Conservation (phyloP, 2,888 invertebrate species). For the Pyrocoelia pectoralis region DNA sequence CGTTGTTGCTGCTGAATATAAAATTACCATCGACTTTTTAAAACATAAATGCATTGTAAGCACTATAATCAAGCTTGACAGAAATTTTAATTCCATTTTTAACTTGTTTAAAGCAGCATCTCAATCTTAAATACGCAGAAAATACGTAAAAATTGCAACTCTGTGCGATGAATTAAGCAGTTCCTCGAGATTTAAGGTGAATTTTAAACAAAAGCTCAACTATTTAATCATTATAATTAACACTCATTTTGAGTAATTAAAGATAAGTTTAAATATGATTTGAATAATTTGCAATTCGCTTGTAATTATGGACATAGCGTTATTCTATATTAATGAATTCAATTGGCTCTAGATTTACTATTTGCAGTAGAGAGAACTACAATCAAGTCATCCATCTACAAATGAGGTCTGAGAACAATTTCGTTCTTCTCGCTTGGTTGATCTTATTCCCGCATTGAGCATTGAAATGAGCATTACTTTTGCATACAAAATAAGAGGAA, state of each 20-base stretch:
- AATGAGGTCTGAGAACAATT: constrained; percentile 38
- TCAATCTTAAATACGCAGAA: background rate
- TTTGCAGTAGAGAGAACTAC: constrained; percentile 16
- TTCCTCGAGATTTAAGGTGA: background rate
- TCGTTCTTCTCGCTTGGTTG: constrained; percentile 34
- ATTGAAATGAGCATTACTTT: constrained; percentile 47
- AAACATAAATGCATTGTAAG: background rate
- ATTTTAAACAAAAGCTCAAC: background rate
- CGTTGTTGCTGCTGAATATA: background rate
- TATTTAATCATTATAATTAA: background rate
- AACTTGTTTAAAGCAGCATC: background rate
- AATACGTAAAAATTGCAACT: background rate
- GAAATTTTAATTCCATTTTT: background rate
- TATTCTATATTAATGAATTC: constrained; percentile 2
- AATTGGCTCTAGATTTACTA: constrained; percentile 21
- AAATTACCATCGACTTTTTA: background rate
- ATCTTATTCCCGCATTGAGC: constrained; percentile 46
- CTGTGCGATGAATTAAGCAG: background rate
- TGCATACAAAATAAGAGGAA: constrained; percentile 54
- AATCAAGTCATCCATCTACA: constrained; percentile 36
- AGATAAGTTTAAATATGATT: constrained; percentile 1
- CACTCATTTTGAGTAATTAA: background rate
- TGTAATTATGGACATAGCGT: background rate
- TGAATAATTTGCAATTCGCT: background rate
- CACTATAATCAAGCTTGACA: background rate